Evolutionary conservation across 2,888 invertebrate genomes (phyloP), one percentile per base, ranked within the genome.

Genomic region (Harpagoxenus sublaevis): DNA sequence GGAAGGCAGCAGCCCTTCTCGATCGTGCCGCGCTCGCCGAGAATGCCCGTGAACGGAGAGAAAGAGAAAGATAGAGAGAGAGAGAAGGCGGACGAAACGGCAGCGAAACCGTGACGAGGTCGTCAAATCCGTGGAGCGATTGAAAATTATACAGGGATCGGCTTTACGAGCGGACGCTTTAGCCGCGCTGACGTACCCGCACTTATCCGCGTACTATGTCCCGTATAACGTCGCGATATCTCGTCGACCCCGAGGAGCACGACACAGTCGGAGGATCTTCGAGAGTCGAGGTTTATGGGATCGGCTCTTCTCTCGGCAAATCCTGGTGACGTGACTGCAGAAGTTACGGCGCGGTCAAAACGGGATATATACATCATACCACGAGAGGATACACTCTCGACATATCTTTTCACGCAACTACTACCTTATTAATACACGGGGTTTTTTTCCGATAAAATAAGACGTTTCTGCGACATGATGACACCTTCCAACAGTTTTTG

Each of bases 121-220:
- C 95, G 94, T 95, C 94, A 95, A 95, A 95, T 94, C 94, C 94
- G 91, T 82, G 88, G 92, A 92, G 90, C 94, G 94, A 95, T 95
- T 95, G 95, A 95, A 95, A 95, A 95, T 95, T 95, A 95, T 95
- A 94, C 95, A 94, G 94, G 94, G 94, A 95, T 95, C 94, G 94
- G 92, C 92, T 94, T 95, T 95, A 95, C 94, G 95, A 95, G 92
- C 93, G 89, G 87, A 86, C 90, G 92, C 92, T 93, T 92, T 91
- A 92, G 91, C 91, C 89, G 75, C 88, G 90, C 89, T 91, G 92
- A 92, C 90, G 89, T 91, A 91, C 90, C 83, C 75, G 86, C 87
- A 73, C 82, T 71, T 82, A 57, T 75, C 68, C 70, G 62, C 71
- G 79, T 48, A 55, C 71, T 28, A 70, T 81, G 70, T 81, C 65